Conservation (phyloP, 2,888 invertebrate genomes). For the Parnassius mnemosyne region DNA sequence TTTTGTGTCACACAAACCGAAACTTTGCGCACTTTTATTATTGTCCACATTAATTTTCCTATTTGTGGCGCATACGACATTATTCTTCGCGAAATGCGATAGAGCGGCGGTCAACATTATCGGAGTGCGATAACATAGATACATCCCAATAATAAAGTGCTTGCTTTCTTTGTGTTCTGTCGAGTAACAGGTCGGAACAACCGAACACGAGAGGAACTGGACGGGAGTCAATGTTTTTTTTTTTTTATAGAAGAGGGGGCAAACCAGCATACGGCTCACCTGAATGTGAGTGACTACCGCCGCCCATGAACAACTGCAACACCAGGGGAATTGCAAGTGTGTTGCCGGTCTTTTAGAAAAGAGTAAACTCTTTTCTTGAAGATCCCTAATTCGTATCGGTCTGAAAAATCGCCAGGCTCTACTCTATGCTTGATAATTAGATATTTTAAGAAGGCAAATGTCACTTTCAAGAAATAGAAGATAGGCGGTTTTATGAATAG, state of each 20-base stretch:
- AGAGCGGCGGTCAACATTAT: constrained; percentile 65
- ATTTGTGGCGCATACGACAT: constrained; percentile 39
- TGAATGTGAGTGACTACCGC: too few relatives aligned
- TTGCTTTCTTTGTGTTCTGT: constrained; percentile 63
- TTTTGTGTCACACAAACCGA: constrained; percentile 29
- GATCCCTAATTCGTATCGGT: too few relatives aligned
- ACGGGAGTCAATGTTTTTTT: neutral
- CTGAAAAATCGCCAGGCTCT: too few relatives aligned
- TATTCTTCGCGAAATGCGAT: constrained; percentile 33
- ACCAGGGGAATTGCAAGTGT: too few relatives aligned
- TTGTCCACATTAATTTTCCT: constrained; percentile 36
- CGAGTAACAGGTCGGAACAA: constrained; percentile 31
- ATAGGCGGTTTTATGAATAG: too few relatives aligned
- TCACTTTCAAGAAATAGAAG: neutral
- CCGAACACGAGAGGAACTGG: constrained; percentile 26
- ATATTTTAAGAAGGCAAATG: constrained; percentile 1
- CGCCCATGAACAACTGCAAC: too few relatives aligned
- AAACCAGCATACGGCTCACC: too few relatives aligned
- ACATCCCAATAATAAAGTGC: constrained; percentile 61
- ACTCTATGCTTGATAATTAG: neutral
- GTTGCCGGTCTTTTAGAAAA: too few relatives aligned
- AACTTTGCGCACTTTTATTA: constrained; percentile 31
- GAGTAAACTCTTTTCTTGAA: too few relatives aligned
- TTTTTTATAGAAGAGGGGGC: too few relatives aligned
- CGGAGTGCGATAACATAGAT: constrained; percentile 58